Conservation (phyloP, 1,140 invertebrate species). For the Caerostris darwini region DNA sequence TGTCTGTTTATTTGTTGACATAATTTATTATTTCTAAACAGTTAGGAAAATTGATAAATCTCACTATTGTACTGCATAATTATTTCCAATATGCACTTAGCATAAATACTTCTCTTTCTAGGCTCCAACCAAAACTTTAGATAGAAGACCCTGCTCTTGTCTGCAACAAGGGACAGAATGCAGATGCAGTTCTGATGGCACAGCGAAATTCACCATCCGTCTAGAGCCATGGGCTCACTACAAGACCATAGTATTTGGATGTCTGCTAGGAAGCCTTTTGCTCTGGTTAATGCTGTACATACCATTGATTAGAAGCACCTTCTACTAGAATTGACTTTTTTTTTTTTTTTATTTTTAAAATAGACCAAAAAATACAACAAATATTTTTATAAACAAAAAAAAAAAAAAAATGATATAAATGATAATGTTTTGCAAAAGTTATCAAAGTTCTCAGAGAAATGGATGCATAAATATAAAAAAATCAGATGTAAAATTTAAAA, state of each 20-base stretch:
- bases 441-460: not conserved
- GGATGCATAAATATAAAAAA: not conserved
- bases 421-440: not conserved
- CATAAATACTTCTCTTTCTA: conserved; percentile 13
- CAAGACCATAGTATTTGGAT: conserved; percentile 68
- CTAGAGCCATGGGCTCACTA: conserved; percentile 74
- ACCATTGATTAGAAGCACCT: conserved; percentile 39
- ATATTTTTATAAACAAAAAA: not conserved
- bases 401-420: not conserved
- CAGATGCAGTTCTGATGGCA: conserved; percentile 56
- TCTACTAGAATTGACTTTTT: not conserved
- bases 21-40: too few species aligned
- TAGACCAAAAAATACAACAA: not conserved
- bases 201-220: conserved; percentile 57
- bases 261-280: conserved; percentile 48
- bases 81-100: not conserved
- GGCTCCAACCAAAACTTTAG: conserved; percentile 34
- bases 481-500: not conserved
- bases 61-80: too few species aligned
- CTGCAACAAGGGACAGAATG: conserved; percentile 74
- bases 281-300: conserved; percentile 71
- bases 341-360: not conserved
- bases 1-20: too few species aligned
- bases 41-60: too few species aligned
- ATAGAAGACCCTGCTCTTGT: conserved; percentile 66